Evolutionary conservation across 2,113 vertebrate genomes (phyloP), one percentile per base, ranked within the genome.

Genomic region (Delphinus delphis): DNA sequence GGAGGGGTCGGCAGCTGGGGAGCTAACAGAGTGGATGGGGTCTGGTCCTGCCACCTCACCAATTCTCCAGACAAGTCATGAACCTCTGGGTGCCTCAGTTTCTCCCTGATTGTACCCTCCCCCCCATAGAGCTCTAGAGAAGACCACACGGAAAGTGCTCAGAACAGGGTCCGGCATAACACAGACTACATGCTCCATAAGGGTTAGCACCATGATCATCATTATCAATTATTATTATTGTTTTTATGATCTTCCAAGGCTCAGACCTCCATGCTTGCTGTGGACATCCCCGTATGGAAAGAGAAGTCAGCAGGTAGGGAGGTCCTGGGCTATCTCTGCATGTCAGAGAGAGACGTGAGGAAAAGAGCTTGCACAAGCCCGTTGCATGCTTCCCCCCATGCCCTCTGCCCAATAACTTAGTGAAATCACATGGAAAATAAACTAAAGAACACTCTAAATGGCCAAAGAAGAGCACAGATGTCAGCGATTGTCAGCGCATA

Each of bases 311-410:
- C 14, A 36, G 28, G 60, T 25, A 33, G 28, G 11, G 28, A 68
- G 50, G 25, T 36, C 74, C 47, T 73, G 8, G 26, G 8, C 33
- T 18, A 14, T 2, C 14, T 28, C 18, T 1, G 12, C 77, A n/a
- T 44, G 25, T 44, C 11, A 26, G 31, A 33, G 4, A 38, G 15
- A 67, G 26, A 41, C 0, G 2, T 17, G 47, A 41, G 44, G 47
- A n/a, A 47, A 68, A 55, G 15, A 68, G 41, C 23, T 83, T 33
- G 31, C 44, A 21, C 1, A 26, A n/a, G 7, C 10, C 8, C 13
- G 17, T 83, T 53, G 9, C 15, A 2, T 7, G 38, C 17, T 20
- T 36, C 4, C 33, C 33, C 7, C 4, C 7, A 0, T 6, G 8
- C 38, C 79, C 18, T 81, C 6, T 26, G 44, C 20, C 63, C 47